A percentile compares a stretch with the other conserved stretches of the same genome.
Evolutionary conservation across 2,797 vertebrate genomes (phyloP).

Genomic region (Thripadectes ignobilis): DNA sequence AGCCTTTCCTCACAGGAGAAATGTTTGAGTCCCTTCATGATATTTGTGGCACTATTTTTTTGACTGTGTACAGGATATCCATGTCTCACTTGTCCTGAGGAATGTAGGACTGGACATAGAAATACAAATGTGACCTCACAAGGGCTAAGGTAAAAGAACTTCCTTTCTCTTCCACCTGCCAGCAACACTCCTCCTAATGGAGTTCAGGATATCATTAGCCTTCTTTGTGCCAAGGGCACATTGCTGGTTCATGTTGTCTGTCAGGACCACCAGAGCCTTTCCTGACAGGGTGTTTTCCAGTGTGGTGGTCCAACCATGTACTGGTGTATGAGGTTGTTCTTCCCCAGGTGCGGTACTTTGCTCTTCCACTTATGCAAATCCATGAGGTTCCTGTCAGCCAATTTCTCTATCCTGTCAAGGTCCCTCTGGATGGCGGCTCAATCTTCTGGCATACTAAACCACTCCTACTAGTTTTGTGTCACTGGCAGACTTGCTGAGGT

Average conservation of each 20-base stretch:
- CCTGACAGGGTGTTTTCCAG: not conserved
- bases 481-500: not conserved
- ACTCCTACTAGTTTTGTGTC: not conserved
- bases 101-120: not conserved
- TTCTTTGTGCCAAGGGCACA: not conserved
- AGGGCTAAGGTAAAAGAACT: not conserved
- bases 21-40: not conserved
- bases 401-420: not conserved
- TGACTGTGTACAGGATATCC: not conserved
- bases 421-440: not conserved
- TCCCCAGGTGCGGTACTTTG: not conserved
- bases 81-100: not conserved
- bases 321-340: not conserved
- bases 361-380: not conserved
- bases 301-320: rapidly evolving
- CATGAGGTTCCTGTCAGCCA: not conserved
- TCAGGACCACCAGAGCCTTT: not conserved
- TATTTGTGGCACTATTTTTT: not conserved
- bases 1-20: not conserved
- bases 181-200: not conserved
- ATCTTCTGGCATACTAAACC: not conserved
- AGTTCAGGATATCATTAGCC: not conserved
- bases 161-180: not conserved
- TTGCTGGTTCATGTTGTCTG: not conserved
- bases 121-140: not conserved